A percentile compares a stretch with the other conserved stretches of the same genome.
These are phyloP conservation scores for Rhinophrynus dorsalis DNA, from an alignment of 2,797 vertebrate species.

Conservation along the genomic window DNA sequence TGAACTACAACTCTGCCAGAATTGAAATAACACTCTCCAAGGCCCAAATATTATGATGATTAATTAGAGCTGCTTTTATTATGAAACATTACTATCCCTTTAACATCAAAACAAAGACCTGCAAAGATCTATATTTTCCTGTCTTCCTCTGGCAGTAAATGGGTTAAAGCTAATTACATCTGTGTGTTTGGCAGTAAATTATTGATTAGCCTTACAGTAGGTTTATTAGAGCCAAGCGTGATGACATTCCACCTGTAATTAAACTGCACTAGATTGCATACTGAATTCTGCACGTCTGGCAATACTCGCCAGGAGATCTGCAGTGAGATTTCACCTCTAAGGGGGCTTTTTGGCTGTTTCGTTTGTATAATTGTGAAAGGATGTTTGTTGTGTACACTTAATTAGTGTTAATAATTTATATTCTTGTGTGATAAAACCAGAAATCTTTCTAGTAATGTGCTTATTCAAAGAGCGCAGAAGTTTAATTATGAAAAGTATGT, in stretches of 20 bases:
- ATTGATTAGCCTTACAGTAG: no score
- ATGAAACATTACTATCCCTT: no score
- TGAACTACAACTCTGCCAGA: no score
- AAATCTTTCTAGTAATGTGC: not conserved
- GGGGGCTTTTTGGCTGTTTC: not conserved
- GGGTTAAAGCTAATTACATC: no score
- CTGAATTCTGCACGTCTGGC: not conserved
- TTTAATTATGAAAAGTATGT: no score
- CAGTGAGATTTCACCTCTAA: not conserved
- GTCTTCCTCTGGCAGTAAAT: no score
- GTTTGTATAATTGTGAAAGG: not conserved
- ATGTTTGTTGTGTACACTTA: not conserved
- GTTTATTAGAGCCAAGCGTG: not conserved
- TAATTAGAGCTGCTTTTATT: no score
- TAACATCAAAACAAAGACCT: no score
- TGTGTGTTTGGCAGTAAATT: no score
- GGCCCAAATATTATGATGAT: no score
- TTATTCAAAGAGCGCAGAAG: not conserved
- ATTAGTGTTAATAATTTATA: constrained; percentile 20
- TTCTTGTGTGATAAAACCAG: not conserved
- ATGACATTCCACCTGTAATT: not conserved
- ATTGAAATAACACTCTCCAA: no score
- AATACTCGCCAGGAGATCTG: not conserved
- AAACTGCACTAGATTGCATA: not conserved
- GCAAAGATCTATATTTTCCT: no score